Base-by-base conservation (phyloP, 2,113 vertebrate species). In the Crypturellus undulatus region DNA sequence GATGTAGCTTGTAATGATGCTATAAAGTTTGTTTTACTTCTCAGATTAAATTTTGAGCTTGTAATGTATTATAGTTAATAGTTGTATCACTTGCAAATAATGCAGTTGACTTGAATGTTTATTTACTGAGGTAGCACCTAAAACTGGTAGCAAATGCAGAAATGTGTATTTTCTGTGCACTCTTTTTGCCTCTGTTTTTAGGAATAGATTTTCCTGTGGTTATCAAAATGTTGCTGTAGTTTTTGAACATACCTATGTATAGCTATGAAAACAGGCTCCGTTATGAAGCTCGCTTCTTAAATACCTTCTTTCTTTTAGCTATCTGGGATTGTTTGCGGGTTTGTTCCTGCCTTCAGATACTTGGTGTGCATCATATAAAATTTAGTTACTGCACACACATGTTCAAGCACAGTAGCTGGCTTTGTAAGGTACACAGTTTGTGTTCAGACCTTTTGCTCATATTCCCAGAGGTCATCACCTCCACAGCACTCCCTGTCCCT, bases 241-340 rank as follows among this genome's bases (percentile, higher is more conserved):
- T 80, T 89, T 73, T 80, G 42, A 47, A 47, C 70, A 5, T 89
- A 25, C 7, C 0, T 86, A 8, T 51, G 34, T 71, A 11, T 83
- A 81, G 68, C 83, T 68, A 73, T 90, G 87, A 76, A 92, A 79
- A 80, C 75, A 45, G 10, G 18, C 25, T 92, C 38, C 30, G 89
- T 91, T n/a, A 84, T 64, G 67, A 91, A 85, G 56, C 75, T 91
- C 89, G 75, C 85, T 93, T 92, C 94, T 92, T 81, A 95, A 96
- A 91, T 52, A 49, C 93, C 80, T 96, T 96, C 91, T 97, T 97
- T 96, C 79, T 97, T 96, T 93, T 97, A 97, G 95, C 94, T 96
- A 16, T 96, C 94, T 97, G 94, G 96, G 89, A 91, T 95, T 95
- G 81, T 96, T 94, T 95, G 89, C 7, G 40, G 96, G 95, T 90